These are phyloP conservation scores for Euborellia annulipes DNA, from an alignment of 1,140 invertebrate genomes.

Conservation along the genomic window DNA sequence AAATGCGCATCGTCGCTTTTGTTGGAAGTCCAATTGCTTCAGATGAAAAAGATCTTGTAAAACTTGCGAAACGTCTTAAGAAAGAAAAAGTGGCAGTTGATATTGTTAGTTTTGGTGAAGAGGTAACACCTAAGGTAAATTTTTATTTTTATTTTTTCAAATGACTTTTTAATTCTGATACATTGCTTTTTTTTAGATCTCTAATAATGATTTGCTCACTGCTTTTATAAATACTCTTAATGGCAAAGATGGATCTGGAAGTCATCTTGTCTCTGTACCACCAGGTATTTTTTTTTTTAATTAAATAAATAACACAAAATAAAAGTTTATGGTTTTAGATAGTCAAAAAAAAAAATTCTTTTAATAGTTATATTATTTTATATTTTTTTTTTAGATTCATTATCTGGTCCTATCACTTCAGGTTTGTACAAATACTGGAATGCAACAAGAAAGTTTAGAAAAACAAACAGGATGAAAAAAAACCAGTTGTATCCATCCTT, in stretches of 20 bases:
- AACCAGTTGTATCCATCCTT: too few relatives aligned
- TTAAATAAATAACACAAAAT: too few relatives aligned
- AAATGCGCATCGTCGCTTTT: slow-evolving; percentile 97
- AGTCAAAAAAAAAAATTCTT: too few relatives aligned
- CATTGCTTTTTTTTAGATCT: slow-evolving; percentile 24
- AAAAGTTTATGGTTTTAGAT: too few relatives aligned
- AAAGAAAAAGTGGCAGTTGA: slow-evolving; percentile 99
- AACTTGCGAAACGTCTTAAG: slow-evolving; percentile 92
- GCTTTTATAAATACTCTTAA: slow-evolving; percentile 91
- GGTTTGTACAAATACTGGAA: too few relatives aligned
- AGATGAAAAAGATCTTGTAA: slow-evolving; percentile 88
- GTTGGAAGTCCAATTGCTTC: slow-evolving; percentile 88
- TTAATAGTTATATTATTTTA: too few relatives aligned
- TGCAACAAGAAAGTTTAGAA: too few relatives aligned
- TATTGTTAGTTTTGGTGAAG: slow-evolving; percentile 96
- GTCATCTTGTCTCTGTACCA: slow-evolving; percentile 89
- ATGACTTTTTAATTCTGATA: background rate
- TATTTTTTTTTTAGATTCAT: too few relatives aligned
- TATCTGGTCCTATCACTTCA: too few relatives aligned
- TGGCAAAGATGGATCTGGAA: slow-evolving; percentile 86
- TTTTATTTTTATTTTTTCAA: slow-evolving; percentile 1
- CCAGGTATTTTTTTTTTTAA: slow-evolving; percentile 36
- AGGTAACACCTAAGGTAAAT: slow-evolving; percentile 33
- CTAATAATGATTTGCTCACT: slow-evolving; percentile 71
- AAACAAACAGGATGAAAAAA: too few relatives aligned